A percentile compares a stretch with the other conserved stretches of the same genome.
Evolutionary conservation across 1,140 invertebrate genomes (phyloP).

Genomic region (Bombus balteatus): DNA sequence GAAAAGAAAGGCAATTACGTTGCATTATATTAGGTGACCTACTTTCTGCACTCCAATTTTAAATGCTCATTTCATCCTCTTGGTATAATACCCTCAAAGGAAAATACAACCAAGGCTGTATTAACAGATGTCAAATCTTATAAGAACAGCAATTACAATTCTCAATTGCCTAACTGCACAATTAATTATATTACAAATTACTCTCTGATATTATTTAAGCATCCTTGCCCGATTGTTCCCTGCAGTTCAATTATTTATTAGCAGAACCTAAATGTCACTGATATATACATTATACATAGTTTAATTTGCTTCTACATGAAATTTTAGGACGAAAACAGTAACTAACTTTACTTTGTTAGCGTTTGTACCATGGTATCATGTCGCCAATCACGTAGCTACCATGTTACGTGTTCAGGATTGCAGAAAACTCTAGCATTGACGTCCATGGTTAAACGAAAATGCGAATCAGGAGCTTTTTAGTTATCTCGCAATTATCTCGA

Average conservation of each 20-base stretch:
- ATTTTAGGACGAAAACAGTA: slow-evolving; percentile 5
- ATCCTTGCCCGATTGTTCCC: neutral
- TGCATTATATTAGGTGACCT: neutral
- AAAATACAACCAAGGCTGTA: too few species aligned
- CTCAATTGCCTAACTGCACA: too few species aligned
- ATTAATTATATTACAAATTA: too few species aligned
- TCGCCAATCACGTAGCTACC: too few species aligned
- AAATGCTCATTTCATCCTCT: neutral
- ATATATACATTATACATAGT: neutral
- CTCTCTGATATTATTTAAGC: too few species aligned
- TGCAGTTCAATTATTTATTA: neutral
- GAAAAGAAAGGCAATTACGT: neutral
- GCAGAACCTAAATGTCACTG: neutral
- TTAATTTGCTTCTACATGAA: slow-evolving; percentile 5
- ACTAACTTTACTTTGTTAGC: neutral
- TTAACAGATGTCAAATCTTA: too few species aligned
- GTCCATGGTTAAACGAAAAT: slow-evolving; percentile 31
- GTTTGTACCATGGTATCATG: neutral
- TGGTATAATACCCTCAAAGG: too few species aligned
- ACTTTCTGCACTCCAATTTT: neutral
- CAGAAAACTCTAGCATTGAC: neutral
- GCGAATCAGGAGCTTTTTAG: slow-evolving; percentile 33
- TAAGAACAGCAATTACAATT: too few species aligned
- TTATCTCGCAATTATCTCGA: slow-evolving; percentile 35
- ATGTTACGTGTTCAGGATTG: neutral